Evolutionary conservation across 1,140 invertebrate species (phyloP), one percentile per base, ranked within the genome.

Genomic region (Ectropis grisescens): DNA sequence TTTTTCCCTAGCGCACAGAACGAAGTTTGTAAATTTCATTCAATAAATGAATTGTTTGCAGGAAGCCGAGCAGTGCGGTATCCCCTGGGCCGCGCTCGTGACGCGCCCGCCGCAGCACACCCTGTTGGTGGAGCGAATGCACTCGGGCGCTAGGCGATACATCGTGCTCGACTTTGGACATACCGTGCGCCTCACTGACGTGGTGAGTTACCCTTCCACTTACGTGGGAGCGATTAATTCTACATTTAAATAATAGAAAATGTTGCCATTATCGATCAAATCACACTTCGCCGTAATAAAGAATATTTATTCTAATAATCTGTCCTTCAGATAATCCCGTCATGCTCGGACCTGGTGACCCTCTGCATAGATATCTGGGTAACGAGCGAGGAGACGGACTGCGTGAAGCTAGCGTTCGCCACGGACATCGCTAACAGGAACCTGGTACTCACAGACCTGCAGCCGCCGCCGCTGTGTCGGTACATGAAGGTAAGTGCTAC

Each of bases 101-200:
- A 85, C 86, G 25, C 88, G 90, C 33, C 90, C 92, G 12, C 88
- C 91, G 11, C 91, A 93, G 38, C 91, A 94, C 57, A 91, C 91
- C 47, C 86, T 96, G 29, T 90, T 96, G n/a, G 93, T 97, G 26
- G 94, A 97, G 66, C 85, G 94, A 42, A 95, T 97, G 91, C 93
- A 96, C 79, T 94, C 93, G 11, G 93, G 91, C 48, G 93, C 93
- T 23, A 78, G 91, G 9, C 85, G 94, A 39, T 96, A 94, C 82
- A 93, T 97, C 27, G 92, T 94, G 6, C 81, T 98, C 8, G 95
- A 97, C 80, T 96, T 97, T 78, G 94, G 94, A 11, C 88, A 91
- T 41, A 88, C 92, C 1, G 83, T 96, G 27, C 72, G 94, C 1
- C 84, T 98, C 2, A 97, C 94, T 1, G 96, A 97, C 70, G 79